Conservation (phyloP, 2,113 vertebrate species). For the Catharus minimus region DNA sequence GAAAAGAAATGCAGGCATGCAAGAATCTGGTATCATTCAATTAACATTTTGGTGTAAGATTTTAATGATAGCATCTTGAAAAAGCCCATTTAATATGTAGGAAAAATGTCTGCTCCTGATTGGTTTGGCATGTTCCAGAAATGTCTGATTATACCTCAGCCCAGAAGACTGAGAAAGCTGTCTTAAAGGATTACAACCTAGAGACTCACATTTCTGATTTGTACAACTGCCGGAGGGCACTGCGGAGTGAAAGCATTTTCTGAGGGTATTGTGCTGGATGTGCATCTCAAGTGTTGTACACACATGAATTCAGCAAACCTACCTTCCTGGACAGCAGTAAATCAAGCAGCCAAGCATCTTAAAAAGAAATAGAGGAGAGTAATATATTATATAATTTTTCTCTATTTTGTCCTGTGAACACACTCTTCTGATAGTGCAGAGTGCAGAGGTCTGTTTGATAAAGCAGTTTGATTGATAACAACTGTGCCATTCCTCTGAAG, state of each 20-base stretch:
- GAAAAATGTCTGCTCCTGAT: not conserved
- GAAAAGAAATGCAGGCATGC: not conserved
- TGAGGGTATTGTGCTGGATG: not conserved
- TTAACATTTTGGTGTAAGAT: slow-evolving; percentile 13
- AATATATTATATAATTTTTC: not conserved
- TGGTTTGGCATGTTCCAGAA: not conserved
- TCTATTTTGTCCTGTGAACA: not conserved
- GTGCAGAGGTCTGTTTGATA: slow-evolving; percentile 21
- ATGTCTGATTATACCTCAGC: not conserved
- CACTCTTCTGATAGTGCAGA: not conserved
- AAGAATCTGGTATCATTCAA: not conserved
- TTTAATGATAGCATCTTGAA: not conserved
- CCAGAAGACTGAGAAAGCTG: not conserved
- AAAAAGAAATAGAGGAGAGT: not conserved
- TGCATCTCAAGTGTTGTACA: not conserved
- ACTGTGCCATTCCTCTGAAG: slow-evolving; percentile 24
- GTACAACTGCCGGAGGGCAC: not conserved
- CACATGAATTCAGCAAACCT: not conserved
- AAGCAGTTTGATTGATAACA: slow-evolving; percentile 59
- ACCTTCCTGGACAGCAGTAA: slow-evolving; percentile 12
- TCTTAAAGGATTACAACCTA: slow-evolving; percentile 17
- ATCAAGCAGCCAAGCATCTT: not conserved
- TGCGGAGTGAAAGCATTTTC: not conserved
- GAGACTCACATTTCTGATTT: not conserved
- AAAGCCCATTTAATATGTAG: not conserved